These are phyloP conservation scores for Drosophila parthenogenetica DNA, from an alignment of 2,888 invertebrate species.

Conservation along the genomic window DNA sequence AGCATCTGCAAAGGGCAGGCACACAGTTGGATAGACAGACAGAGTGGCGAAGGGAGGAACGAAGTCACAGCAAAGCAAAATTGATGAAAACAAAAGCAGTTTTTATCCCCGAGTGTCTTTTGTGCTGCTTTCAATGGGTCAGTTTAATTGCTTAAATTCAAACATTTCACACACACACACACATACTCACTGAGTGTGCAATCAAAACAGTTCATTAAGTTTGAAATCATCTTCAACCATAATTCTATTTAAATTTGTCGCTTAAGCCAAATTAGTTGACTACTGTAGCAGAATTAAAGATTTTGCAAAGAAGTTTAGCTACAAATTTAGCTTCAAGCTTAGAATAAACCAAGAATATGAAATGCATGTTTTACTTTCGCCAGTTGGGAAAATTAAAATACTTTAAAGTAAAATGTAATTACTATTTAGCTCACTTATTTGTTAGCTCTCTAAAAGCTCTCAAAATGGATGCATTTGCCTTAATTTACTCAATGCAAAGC, in stretches of 20 bases:
- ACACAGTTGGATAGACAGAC: constrained; percentile 7
- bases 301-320: no score
- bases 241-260: constrained; percentile 9
- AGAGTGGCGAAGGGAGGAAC: not conserved
- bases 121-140: constrained; percentile 48
- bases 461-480: no score
- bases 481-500: no score
- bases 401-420: no score
- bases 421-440: no score
- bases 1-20: constrained; percentile 36
- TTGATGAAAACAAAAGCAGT: constrained; percentile 66
- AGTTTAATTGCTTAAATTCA: constrained; percentile 62
- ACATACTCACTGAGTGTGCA: not conserved
- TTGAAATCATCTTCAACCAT: constrained; percentile 4
- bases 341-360: no score
- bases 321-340: no score
- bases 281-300: not conserved
- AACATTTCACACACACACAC: constrained; percentile 29
- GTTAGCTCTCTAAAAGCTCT: no score
- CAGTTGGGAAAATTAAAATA: no score
- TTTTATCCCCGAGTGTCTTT: constrained; percentile 56
- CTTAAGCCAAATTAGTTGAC: not conserved
- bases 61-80: constrained; percentile 40
- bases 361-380: no score
- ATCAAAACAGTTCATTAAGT: constrained; percentile 35